Conservation (phyloP, 2,797 vertebrate species). For the Microctenopoma stevenorrisi region DNA sequence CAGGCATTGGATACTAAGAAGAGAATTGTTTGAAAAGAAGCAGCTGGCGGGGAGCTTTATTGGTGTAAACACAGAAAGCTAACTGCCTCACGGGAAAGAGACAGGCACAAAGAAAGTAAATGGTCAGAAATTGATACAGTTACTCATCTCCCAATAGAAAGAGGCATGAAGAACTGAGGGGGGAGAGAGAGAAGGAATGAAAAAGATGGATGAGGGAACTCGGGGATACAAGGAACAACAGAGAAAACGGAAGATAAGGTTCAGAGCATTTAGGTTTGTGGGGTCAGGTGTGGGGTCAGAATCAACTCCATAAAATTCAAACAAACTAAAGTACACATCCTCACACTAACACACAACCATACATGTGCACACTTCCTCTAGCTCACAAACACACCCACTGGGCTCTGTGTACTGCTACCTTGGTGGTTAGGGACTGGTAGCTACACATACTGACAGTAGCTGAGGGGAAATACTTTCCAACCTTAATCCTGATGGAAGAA, state of each 20-base stretch:
- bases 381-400: slow-evolving; percentile 25
- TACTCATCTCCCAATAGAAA: slow-evolving; percentile 33
- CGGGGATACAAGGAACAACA: neutral
- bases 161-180: neutral
- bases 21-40: neutral
- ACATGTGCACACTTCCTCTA: slow-evolving; percentile 21
- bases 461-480: slow-evolving; percentile 28
- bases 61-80: slow-evolving; percentile 8
- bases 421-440: slow-evolving; percentile 48
- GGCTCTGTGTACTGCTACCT: slow-evolving; percentile 34
- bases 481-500: neutral
- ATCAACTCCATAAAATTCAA: slow-evolving; percentile 55
- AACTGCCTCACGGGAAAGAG: slow-evolving; percentile 12
- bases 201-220: slow-evolving; percentile 24
- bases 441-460: slow-evolving; percentile 40
- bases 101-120: slow-evolving; percentile 35
- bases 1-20: neutral
- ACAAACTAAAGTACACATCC: slow-evolving; percentile 13
- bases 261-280: slow-evolving; percentile 40
- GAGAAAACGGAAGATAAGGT: slow-evolving; percentile 10
- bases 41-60: neutral
- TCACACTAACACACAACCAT: slow-evolving; percentile 5
- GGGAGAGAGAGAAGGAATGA: neutral
- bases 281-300: slow-evolving; percentile 54
- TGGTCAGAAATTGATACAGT: slow-evolving; percentile 50